These are phyloP conservation scores for Bubo scandiacus DNA, from an alignment of 2,113 vertebrate genomes.

Conservation along the genomic window DNA sequence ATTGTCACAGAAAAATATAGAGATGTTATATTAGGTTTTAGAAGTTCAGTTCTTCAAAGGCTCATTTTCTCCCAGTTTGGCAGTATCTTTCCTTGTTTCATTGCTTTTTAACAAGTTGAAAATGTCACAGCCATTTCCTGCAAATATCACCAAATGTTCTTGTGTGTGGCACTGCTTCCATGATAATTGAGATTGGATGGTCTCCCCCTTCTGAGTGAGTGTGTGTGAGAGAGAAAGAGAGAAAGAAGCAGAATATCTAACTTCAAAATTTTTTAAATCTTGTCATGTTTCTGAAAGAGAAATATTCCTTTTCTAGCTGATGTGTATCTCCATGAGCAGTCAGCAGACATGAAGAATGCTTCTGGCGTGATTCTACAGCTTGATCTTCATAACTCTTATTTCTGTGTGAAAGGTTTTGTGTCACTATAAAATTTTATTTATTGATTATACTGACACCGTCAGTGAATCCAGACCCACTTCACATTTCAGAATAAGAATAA, in stretches of 20 bases:
- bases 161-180: not conserved
- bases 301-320: not conserved
- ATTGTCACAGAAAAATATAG: not conserved
- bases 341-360: not conserved
- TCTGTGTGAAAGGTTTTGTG: not conserved
- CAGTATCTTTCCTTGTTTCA: slow-evolving; percentile 23
- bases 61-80: not conserved
- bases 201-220: not conserved
- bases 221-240: accelerated
- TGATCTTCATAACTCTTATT: not conserved
- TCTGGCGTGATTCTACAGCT: not conserved
- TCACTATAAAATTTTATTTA: not conserved
- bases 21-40: not conserved
- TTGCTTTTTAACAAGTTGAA: slow-evolving; percentile 55
- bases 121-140: slow-evolving; percentile 46
- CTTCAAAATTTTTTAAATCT: not conserved
- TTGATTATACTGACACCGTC: not conserved
- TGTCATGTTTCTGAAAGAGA: not conserved
- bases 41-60: slow-evolving; percentile 16
- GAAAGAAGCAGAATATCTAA: not conserved
- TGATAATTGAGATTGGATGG: not conserved
- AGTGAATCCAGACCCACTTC: not conserved
- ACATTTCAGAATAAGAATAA: not conserved
- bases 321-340: not conserved
- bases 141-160: slow-evolving; percentile 56